Base-by-base conservation (phyloP, 1,140 invertebrate genomes). In the Lasioglossum baleicum region DNA sequence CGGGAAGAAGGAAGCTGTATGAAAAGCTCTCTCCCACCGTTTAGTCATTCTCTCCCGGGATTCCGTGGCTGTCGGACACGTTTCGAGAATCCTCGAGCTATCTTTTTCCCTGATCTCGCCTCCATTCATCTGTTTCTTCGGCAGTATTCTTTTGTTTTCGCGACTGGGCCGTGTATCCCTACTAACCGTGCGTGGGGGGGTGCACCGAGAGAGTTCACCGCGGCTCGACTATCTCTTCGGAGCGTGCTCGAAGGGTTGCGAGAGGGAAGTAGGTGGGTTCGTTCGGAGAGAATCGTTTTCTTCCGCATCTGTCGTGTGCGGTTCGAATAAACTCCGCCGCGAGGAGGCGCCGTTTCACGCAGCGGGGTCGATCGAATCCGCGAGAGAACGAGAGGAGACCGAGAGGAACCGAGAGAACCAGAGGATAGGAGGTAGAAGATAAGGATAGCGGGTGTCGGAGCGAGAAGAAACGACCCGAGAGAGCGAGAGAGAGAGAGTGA, bases 281-380 rank as follows among this genome's bases (percentile, higher is more conserved):
- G 15, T 5, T 67, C 72, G 26, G 13, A 74, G 42, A 48, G 42
- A 17, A 75, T 75, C 53, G 51, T 67, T 58, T 42, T 53, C 58
- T 63, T 31, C 11, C 48, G 58, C 73, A 48, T 79, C 75, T 63
- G 65, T 63, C 64, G 74, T 60, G 60, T 66, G 65, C 60, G 53
- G 22, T 68, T 68, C 68, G 73, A 51, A 48, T 75, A 76, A 80
- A 71, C 60, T 63, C n/a, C 56, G 44, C 22, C 53, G 64, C 53
- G 80, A 80, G 75, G 76, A 71, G 71, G 66, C 83, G 75, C 53
- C n/a, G 51, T 68, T 58, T 76, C 73, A 58, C 48, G 81, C 51
- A 65, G 82, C 63, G 53, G 74, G 74, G 80, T 78, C 82, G 84
- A 87, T 87, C 82, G 87, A 86, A 88, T 76, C 74, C 67, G 31